Base-by-base conservation (phyloP, 2,113 vertebrate species). In the Thalassoma bifasciatum region DNA sequence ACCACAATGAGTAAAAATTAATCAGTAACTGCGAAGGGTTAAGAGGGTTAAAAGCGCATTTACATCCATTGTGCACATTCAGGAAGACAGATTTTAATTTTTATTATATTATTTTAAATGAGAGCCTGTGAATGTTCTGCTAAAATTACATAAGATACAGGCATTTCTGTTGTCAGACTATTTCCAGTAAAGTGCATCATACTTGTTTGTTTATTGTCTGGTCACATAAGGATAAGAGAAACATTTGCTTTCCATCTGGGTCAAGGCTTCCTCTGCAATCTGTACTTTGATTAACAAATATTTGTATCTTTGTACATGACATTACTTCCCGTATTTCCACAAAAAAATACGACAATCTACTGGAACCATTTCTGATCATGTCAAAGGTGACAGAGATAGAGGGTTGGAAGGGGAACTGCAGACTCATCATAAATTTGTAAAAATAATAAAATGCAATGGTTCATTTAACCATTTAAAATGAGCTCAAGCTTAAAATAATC, bases 251-350 rank as follows among this genome's bases (percentile, higher is more conserved):
- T 65, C 12, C 26, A 69, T 10, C 58, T 26, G 21, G 24, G 58
- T 70, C 65, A 47, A 36, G 49, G 24, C 12, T 26, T 34, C 3
- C 19, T 6, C 13, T 19, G 8, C 0, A 62, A 57, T 46, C 21
- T 72, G 37, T 50, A 62, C 68, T 58, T 2, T 72, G 42, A 1
- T 64, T 44, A 23, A 5, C 56, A 70, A 66, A 70, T 7, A 61
- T 50, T 19, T 53, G 4, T 2, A 53, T 60, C 16, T 34, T 5
- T 53, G 47, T 24, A 14, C 30, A 30, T 66, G 13, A 40, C 37
- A 13, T 8, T 17, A 9, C 40, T 75, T 60, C 13, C 8, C 12
- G 1, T 24, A 21, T 42, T 23, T 19, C 10, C 22, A 60, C 13
- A 3, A 19, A 38, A 59, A 14, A 46, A 8, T 19, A 12, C 6